A percentile compares a stretch with the other conserved stretches of the same genome.
phyloP scores from a whole-genome alignment of 2,797 vertebrate genomes.

The Heterohyrax brucei region DNA sequence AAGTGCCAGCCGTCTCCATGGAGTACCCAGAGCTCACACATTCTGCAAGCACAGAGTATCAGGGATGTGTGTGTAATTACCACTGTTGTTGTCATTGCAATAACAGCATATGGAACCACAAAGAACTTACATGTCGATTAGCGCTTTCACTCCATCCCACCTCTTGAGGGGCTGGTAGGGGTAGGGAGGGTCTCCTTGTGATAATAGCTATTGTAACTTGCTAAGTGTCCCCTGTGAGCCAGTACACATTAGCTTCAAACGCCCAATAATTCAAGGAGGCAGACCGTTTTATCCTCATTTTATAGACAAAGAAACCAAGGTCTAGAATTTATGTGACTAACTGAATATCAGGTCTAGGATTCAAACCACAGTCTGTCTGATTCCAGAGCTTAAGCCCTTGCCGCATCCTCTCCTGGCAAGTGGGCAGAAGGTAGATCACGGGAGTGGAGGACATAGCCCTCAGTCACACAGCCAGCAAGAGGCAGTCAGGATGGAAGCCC shows the following conservation, averaged over 20 bases:
- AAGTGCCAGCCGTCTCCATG: neutral
- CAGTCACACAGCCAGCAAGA: neutral
- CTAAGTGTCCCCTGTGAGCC: neutral
- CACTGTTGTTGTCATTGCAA: neutral
- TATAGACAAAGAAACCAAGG: constrained; percentile 53
- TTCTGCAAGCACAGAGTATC: neutral
- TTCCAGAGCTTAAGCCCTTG: neutral
- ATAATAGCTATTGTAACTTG: neutral
- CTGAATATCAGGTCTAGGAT: neutral
- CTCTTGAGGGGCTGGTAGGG: neutral
- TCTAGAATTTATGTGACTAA: neutral
- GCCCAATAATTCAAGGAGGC: neutral
- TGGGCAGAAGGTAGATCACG: neutral
- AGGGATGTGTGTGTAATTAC: neutral
- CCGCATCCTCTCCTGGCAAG: neutral
- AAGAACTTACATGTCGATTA: fast-evolving
- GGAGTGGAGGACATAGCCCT: neutral
- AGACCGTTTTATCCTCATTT: neutral
- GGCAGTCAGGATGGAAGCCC: neutral
- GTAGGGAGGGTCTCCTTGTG: neutral
- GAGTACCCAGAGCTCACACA: neutral
- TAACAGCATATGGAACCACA: neutral
- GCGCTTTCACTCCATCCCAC: fast-evolving
- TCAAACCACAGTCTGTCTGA: neutral
- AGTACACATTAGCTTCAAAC: neutral